Percentiles rank a stretch among this genome's conserved stretches.
These are phyloP conservation scores for Bettongia penicillata DNA, from an alignment of 2,113 vertebrate species.

Conservation along the genomic window DNA sequence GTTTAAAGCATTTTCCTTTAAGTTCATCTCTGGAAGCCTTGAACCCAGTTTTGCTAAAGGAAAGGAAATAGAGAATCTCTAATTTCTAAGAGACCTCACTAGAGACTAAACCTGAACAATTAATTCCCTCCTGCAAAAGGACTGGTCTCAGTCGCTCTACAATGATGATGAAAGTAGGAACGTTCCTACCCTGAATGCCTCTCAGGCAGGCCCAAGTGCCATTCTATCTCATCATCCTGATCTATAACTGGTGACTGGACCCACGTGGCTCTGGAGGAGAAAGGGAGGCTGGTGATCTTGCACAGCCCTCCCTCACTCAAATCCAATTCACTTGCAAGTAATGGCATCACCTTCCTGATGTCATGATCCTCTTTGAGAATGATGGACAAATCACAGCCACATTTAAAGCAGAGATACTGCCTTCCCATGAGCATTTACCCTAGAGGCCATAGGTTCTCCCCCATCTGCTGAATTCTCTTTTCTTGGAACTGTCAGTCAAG, in stretches of 20 bases:
- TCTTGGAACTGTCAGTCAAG: constrained; percentile 3
- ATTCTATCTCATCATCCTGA: not conserved
- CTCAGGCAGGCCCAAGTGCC: not conserved
- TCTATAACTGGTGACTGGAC: too few species aligned
- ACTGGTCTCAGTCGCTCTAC: not conserved
- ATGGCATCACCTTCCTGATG: too few species aligned
- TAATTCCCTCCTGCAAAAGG: not conserved
- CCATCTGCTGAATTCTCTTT: constrained; percentile 24
- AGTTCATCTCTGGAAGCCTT: constrained; percentile 12
- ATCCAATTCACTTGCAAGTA: too few species aligned
- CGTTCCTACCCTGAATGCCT: not conserved
- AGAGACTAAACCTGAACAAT: not conserved
- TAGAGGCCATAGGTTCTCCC: not conserved
- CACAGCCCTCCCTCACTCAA: too few species aligned
- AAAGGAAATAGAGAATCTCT: not conserved
- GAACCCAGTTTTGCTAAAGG: not conserved
- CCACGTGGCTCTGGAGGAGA: too few species aligned
- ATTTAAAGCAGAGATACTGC: constrained; percentile 3
- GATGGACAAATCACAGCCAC: too few species aligned
- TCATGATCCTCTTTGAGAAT: too few species aligned
- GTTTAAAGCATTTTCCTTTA: constrained; percentile 2
- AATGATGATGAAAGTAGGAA: not conserved
- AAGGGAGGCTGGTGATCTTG: too few species aligned
- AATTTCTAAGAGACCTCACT: not conserved
- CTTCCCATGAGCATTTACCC: not conserved